Evolutionary conservation across 92 coral and sea anemone species (phyloP).

Genomic region (Zoanthus sansibaricus): DNA sequence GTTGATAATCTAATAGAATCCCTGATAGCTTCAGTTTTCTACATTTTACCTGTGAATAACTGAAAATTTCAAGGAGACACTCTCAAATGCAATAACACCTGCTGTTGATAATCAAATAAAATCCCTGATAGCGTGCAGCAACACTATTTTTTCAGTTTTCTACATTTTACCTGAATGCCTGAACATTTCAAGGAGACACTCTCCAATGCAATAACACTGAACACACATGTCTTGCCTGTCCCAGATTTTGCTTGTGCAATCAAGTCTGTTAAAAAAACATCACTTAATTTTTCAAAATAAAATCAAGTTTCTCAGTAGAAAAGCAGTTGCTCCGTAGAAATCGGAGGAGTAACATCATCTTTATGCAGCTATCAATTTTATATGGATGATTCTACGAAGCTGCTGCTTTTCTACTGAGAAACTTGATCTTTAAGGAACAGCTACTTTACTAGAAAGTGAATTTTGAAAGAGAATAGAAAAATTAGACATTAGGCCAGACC

Average conservation of each 20-base stretch:
- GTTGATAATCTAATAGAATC: background rate
- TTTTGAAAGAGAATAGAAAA: too few species aligned
- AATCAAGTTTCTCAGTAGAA: too few species aligned
- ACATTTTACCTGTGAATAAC: conserved; percentile 77
- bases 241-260: conserved; percentile 99
- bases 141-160: background rate
- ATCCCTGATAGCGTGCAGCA: background rate
- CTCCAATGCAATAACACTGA: conserved; percentile 96
- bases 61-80: conserved; percentile 54
- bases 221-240: conserved; percentile 99
- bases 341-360: too few species aligned
- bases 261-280: conserved; percentile 61
- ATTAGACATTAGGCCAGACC: too few species aligned
- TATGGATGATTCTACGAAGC: too few species aligned
- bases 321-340: too few species aligned
- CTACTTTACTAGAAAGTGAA: too few species aligned
- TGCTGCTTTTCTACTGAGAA: too few species aligned
- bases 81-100: conserved; percentile 96
- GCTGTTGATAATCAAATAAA: too few species aligned
- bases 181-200: conserved; percentile 60
- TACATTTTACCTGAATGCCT: conserved; percentile 73
- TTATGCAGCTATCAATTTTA: too few species aligned
- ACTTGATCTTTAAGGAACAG: too few species aligned
- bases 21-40: background rate
- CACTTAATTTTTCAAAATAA: background rate